Evolutionary conservation across 2,888 invertebrate species (phyloP), one percentile per base, ranked within the genome.

Genomic region (Dryobota labecula): DNA sequence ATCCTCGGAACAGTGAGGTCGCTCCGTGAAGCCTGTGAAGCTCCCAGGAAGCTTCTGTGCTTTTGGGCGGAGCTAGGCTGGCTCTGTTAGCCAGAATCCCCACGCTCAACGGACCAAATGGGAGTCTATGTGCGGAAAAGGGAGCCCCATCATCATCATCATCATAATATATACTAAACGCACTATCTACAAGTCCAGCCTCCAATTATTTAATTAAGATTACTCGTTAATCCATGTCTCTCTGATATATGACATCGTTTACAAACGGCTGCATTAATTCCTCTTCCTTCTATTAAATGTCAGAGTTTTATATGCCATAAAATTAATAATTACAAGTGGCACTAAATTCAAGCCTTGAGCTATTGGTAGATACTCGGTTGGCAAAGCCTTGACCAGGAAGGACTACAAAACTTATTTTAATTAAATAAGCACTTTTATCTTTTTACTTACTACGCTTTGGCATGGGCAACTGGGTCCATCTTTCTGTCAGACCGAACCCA

Each of bases 281-380:
- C 54, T 54, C 41, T 65, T 75, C 64, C 64, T 36, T 56, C 60
- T 57, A 69, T 53, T 63, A 69, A 62, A 80, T 58, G 36, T 62
- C 33, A 18, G 18, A 58, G 54, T 70, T 70, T 54, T 79, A 76
- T 61, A n/a, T 24, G 33, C 58, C 47, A 54, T 77, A 45, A 77
- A 53, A 63, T 63, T 62, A n/a, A 66, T 79, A 47, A 66, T 74
- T 58, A 79, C 47, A 43, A 41, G 41, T 41, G 36, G 43, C 33
- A 58, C 27, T 56, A 58, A 27, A 70, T 8, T 49, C 2, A 24
- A 38, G 58, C 60, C 57, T 49, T 11, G n/a, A 47, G 76, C 41
- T 1, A 41, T 43, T 77, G 18, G 38, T 38, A 11, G 15, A 24
- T 24, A 30, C 41, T 20, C 9, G 66, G 18, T 38, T 47, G n/a